Conservation (phyloP, 2,113 vertebrate species). For the Xenus cinereus region DNA sequence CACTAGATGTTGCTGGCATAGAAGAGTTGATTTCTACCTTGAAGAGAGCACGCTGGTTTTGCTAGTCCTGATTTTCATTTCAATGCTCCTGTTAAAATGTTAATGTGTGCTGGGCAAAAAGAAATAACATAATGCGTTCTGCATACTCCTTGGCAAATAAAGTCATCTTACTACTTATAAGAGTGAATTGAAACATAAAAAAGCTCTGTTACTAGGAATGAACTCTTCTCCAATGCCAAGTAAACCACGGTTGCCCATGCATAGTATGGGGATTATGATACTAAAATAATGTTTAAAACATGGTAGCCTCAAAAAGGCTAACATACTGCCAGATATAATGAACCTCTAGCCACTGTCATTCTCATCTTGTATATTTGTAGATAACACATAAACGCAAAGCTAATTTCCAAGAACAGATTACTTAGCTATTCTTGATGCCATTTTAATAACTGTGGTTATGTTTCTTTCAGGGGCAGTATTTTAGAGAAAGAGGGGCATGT, state of each 20-base stretch:
- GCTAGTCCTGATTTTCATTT: constrained; percentile 46
- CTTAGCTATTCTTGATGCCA: constrained; percentile 49
- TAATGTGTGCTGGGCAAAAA: neutral
- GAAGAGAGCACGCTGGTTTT: constrained; percentile 16
- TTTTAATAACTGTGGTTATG: constrained; percentile 28
- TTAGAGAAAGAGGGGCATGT: neutral
- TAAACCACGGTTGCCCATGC: constrained; percentile 28
- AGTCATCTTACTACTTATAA: neutral
- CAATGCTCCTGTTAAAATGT: constrained; percentile 19
- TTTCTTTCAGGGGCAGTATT: constrained; percentile 47
- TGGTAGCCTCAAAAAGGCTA: constrained; percentile 17
- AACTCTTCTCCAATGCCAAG: constrained; percentile 62
- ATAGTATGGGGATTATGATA: constrained; percentile 6
- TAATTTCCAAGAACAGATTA: constrained; percentile 45
- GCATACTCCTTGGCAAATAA: constrained; percentile 18
- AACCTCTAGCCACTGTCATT: constrained; percentile 39
- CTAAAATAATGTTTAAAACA: constrained; percentile 19
- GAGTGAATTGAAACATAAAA: neutral
- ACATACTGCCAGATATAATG: constrained; percentile 27
- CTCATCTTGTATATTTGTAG: constrained; percentile 55
- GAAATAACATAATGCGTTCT: neutral
- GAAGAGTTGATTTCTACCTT: constrained; percentile 66
- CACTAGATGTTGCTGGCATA: constrained; percentile 45
- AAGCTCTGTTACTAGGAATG: neutral
- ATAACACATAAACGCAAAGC: neutral